Base-by-base conservation (phyloP, 1,140 invertebrate species). In the Panagrolaimus sp. region DNA sequence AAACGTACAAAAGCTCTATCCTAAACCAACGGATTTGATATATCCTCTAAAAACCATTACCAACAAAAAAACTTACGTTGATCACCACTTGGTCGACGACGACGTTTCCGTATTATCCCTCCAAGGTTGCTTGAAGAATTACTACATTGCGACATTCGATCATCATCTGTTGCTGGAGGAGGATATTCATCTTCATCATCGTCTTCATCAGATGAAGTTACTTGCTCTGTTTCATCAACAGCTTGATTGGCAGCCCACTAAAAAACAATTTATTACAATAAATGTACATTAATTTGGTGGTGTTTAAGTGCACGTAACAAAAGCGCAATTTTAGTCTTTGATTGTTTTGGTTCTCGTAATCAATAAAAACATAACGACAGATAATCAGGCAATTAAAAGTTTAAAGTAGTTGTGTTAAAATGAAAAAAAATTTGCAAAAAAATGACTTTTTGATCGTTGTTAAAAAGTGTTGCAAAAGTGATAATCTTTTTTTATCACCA, bases 211-310 rank as follows among this genome's bases (percentile, higher is more conserved):
- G 24, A 48, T 9, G 64, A 48, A 15, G 10, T 26, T 52, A 12
- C 15, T 5, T 15, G n/a, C 9, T 38, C 15, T 9, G 32, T 48
- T 68, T 68, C 24, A 28, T 58, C 52, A 28, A 21, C 8, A 12
- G 28, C 28, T 58, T 58, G 52, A 28, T 21, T 58, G 14, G 63
- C 71, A 17, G 58, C 68, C 62, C 58, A 70, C 45, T 70, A 14
- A 67, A 67, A 70, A 38, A 38, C 2, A 7, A 2, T 2, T 4
- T 38, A 38, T 4, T 38, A 38, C 2, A 7, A 38, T 38, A 4
- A 38, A 38, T 38, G 7, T 38, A 38, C 32, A 38, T 2, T 38
- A 38, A 38, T 14, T 67, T 38, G n/a, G n/a, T n/a, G n/a, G n/a
- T n/a, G n/a, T n/a, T n/a, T 38, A 38, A 38, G 32, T 38, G 32